Evolutionary conservation across 1,140 invertebrate genomes (phyloP).

Genomic region (Anthonomus grandis): DNA sequence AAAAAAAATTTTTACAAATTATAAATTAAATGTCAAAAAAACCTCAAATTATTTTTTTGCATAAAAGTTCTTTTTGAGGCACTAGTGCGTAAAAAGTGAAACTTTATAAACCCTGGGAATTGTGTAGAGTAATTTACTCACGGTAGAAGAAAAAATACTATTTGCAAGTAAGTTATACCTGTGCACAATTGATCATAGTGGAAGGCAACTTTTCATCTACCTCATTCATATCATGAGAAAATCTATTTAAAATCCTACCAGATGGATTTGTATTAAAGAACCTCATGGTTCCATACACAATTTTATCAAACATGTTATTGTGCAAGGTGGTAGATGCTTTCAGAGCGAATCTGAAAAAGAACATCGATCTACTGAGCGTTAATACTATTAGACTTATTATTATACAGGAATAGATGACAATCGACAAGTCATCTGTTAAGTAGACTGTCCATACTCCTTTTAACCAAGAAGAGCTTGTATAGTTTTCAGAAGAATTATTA

Average conservation of each 20-base stretch:
- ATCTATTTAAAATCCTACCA: slow-evolving; percentile 70
- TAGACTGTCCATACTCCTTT: slow-evolving; percentile 17
- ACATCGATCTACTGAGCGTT: slow-evolving; percentile 60
- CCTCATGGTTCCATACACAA: slow-evolving; percentile 76
- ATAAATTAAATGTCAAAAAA: too few relatives aligned
- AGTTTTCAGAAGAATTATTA: neutral
- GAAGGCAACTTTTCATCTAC: slow-evolving; percentile 81
- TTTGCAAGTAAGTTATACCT: slow-evolving; percentile 38
- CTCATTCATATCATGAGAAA: slow-evolving; percentile 71
- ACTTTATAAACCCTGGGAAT: neutral
- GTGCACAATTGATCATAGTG: slow-evolving; percentile 69
- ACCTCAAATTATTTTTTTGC: neutral
- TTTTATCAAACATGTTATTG: slow-evolving; percentile 76
- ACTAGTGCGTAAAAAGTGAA: neutral
- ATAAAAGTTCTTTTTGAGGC: neutral
- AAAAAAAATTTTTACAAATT: too few relatives aligned
- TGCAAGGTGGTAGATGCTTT: slow-evolving; percentile 62
- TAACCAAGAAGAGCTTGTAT: neutral
- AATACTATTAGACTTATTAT: slow-evolving; percentile 48
- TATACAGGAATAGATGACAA: slow-evolving; percentile 4
- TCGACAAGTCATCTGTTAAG: slow-evolving; percentile 12
- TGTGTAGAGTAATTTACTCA: neutral
- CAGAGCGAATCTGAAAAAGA: slow-evolving; percentile 74
- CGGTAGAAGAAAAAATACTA: neutral
- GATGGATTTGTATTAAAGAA: slow-evolving; percentile 87